Evolutionary conservation across 2,113 vertebrate species (phyloP), one percentile per base, ranked within the genome.

Genomic region (Taurulus bubalis): DNA sequence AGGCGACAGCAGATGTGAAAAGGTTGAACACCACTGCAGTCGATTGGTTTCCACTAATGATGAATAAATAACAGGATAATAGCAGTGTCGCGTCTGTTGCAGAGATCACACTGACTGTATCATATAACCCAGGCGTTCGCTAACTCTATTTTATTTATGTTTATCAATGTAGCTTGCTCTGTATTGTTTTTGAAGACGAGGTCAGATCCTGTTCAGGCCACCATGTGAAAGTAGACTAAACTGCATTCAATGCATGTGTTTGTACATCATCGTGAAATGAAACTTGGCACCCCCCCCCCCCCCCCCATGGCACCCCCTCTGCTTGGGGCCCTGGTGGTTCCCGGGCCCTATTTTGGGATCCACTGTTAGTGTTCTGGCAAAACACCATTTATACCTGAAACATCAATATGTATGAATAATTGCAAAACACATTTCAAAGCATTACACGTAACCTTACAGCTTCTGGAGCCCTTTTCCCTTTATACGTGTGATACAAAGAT

Each of bases 41-140:
- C 71, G 64, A 32, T 24, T 86, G 79, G 80, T 92, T 93, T 93
- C 85, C 93, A 89, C 87, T 78, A 79, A 56, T 90, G 86, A 94
- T 94, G 87, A 94, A 95, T 94, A 93, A 93, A 89, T 94, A 83
- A 92, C 49, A 72, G 91, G 89, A 90, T 87, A 88, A 89, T 88
- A 83, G 87, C 83, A 68, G 79, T 72, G 89, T 87, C 71, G 81
- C 82, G 90, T 92, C 92, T 92, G 90, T 60, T 34, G 83, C 80
- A 77, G 73, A 90, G 87, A 87, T 89, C 83, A 81, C 88, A 87
- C 85, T 70, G 49, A 64, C 73, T 76, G 85, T 71, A 84, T 92
- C 87, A 84, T 67, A 59, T 90, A 85, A 86, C 88, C 60, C 28
- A 69, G 49, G 65, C 40, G 40, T 66, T 53, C 67, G 63, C 70